phyloP scores from a whole-genome alignment of 2,888 invertebrate genomes.

The Spodoptera picta region DNA sequence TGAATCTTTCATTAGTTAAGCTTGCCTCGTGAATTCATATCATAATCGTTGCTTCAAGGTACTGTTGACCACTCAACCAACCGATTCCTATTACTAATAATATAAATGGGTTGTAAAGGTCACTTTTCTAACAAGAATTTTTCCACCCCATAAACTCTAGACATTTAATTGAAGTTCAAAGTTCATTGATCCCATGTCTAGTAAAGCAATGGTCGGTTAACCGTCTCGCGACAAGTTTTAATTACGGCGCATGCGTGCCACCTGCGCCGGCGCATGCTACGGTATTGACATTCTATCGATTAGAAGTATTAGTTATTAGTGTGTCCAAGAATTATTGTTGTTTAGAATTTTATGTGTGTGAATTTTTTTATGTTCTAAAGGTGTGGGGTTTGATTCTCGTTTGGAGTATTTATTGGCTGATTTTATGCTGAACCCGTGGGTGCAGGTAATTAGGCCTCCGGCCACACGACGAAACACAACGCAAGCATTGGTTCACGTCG shows the following conservation, averaged over 20 bases:
- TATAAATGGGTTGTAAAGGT: no score
- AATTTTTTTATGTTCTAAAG: not conserved
- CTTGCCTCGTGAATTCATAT: no score
- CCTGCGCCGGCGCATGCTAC: constrained; percentile 52
- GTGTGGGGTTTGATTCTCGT: no score
- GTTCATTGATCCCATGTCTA: constrained; percentile 30
- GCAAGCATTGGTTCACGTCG: no score
- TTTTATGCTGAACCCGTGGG: no score
- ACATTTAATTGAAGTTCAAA: constrained; percentile 39
- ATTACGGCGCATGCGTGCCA: constrained; percentile 60
- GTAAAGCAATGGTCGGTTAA: constrained; percentile 43
- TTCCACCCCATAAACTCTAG: constrained; percentile 7
- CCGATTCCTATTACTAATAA: no score
- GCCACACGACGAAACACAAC: no score
- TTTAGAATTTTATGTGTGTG: constrained; percentile 1
- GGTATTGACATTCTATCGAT: constrained; percentile 55
- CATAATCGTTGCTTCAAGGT: no score
- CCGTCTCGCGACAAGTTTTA: constrained; percentile 63
- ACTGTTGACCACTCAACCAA: no score
- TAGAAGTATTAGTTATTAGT: constrained; percentile 8
- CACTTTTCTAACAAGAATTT: not conserved
- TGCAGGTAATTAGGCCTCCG: no score
- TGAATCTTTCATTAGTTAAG: no score
- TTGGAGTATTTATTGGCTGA: no score
- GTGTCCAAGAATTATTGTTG: not conserved